phyloP scores from a whole-genome alignment of 2,797 vertebrate genomes.

The Salarias fasciatus region DNA sequence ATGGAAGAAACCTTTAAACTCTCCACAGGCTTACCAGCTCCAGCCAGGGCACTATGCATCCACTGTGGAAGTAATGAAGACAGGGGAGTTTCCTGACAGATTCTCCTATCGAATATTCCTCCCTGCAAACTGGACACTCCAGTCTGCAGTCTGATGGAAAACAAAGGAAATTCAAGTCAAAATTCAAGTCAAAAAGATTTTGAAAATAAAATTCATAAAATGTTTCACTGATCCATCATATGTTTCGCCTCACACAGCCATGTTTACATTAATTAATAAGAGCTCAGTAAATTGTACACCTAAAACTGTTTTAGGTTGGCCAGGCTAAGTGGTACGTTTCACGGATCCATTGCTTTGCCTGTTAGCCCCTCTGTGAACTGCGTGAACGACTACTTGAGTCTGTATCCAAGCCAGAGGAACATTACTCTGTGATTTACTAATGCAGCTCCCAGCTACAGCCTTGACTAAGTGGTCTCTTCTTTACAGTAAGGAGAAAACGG shows the following conservation, averaged over 20 bases:
- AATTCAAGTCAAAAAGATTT: too few relatives aligned
- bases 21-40: conserved; percentile 87
- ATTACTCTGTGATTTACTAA: background rate
- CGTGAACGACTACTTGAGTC: background rate
- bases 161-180: background rate
- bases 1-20: conserved; percentile 19
- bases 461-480: background rate
- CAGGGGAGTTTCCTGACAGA: conserved; percentile 90
- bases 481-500: background rate
- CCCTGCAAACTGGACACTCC: conserved; percentile 92
- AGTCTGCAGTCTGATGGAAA: conserved; percentile 71
- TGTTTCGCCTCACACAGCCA: too few relatives aligned
- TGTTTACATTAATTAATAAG: too few relatives aligned
- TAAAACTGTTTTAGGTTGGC: background rate
- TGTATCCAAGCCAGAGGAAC: background rate
- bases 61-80: conserved; percentile 92
- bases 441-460: background rate
- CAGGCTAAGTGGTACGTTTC: conserved; percentile 1
- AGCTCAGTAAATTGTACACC: background rate
- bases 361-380: background rate
- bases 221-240: too few relatives aligned
- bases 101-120: conserved; percentile 87
- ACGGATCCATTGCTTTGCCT: background rate
- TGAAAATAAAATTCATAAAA: conserved; percentile 13
- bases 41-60: conserved; percentile 93